Conservation (phyloP, 2,113 vertebrate genomes). For the Mustelus asterias region DNA sequence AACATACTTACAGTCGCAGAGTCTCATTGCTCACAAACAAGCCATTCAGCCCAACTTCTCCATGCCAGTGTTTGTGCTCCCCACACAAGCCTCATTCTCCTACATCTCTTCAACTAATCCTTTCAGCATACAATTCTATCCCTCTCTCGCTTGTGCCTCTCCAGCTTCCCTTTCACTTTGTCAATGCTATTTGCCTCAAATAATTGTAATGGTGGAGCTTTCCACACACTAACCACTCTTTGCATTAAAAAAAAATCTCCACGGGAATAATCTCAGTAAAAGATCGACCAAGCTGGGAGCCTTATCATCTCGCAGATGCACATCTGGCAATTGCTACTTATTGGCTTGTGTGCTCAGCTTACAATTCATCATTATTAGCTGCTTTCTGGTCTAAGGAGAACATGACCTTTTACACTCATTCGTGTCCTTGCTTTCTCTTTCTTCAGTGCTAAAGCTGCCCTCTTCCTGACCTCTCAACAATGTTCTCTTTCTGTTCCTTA, state of each 20-base stretch:
- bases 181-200: not conserved
- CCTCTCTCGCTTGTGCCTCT: not conserved
- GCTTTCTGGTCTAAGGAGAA: not conserved
- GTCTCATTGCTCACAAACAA: not conserved
- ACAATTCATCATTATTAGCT: not conserved
- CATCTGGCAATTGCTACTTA: constrained; percentile 4
- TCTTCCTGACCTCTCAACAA: constrained; percentile 25
- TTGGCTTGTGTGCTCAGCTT: not conserved
- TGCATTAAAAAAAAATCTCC: not conserved
- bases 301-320: not conserved
- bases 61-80: not conserved
- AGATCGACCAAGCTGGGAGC: not conserved
- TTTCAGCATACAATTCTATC: not conserved
- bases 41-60: not conserved
- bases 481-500: not conserved
- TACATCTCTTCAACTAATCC: not conserved
- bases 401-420: not conserved
- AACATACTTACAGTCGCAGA: not conserved
- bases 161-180: not conserved
- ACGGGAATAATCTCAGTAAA: not conserved
- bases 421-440: not conserved
- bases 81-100: not conserved
- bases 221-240: not conserved
- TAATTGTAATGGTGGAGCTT: not conserved
- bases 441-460: not conserved